Conservation (phyloP, 1,140 invertebrate genomes). For the Heliconius hewitsoni region DNA sequence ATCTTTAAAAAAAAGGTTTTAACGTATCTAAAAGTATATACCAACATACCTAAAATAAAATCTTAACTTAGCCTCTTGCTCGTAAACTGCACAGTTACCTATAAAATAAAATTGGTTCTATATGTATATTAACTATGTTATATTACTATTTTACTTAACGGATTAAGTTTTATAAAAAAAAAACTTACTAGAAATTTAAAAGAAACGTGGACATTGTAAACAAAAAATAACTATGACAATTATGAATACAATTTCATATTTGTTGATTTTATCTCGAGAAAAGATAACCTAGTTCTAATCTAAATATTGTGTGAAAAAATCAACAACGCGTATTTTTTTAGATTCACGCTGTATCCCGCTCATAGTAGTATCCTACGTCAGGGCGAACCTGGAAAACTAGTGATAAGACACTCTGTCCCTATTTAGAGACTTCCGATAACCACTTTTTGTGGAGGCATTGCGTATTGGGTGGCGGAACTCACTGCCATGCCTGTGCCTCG, state of each 20-base stretch:
- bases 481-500: no score
- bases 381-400: no score
- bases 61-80: slow-evolving; percentile 54
- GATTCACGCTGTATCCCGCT: no score
- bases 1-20: background rate
- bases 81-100: slow-evolving; percentile 47
- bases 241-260: slow-evolving; percentile 10
- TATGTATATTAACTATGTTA: background rate
- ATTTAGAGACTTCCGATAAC: no score
- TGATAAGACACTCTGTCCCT: no score
- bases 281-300: slow-evolving; percentile 30
- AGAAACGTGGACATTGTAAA: background rate
- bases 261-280: slow-evolving; percentile 26
- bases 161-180: background rate
- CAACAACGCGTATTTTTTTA: background rate
- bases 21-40: background rate
- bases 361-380: no score
- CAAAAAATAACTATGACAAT: background rate
- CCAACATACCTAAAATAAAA: slow-evolving; percentile 63
- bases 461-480: no score
- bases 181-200: background rate
- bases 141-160: background rate
- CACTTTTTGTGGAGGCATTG: no score
- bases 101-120: slow-evolving; percentile 28
- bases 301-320: slow-evolving; percentile 35